phyloP scores from a whole-genome alignment of 2,113 vertebrate species.

The Elephas maximus region DNA sequence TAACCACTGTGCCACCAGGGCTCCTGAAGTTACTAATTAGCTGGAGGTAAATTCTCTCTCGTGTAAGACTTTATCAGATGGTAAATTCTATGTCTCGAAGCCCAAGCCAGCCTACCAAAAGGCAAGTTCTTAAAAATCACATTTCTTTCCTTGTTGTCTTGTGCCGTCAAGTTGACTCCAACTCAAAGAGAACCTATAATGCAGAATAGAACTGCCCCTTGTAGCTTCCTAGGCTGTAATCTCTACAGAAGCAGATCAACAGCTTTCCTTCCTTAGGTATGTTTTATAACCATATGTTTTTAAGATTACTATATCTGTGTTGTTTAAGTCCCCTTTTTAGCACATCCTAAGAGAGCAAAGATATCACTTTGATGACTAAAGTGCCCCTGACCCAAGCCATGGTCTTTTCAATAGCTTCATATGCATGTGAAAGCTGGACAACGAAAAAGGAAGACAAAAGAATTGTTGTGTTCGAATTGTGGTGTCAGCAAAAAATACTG shows the following conservation, averaged over 20 bases:
- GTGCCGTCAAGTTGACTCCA: not conserved
- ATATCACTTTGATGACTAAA: not conserved
- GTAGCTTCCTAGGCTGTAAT: not conserved
- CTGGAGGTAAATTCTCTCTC: slow-evolving; percentile 28
- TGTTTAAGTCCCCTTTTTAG: not conserved
- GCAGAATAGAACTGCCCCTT: not conserved
- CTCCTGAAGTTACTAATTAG: slow-evolving; percentile 9
- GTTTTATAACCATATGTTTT: not conserved
- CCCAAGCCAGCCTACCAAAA: not conserved
- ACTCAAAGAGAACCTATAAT: not conserved
- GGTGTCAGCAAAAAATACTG: not conserved
- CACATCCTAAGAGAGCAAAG: not conserved
- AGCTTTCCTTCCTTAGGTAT: not conserved
- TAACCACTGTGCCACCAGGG: too few relatives aligned
- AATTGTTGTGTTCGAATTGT: too few relatives aligned
- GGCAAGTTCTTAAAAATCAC: not conserved
- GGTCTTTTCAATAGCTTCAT: not conserved
- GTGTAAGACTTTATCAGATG: slow-evolving; percentile 15
- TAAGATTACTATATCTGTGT: not conserved
- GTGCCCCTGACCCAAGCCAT: not conserved
- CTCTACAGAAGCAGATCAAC: not conserved
- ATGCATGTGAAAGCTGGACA: not conserved
- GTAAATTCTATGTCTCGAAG: not conserved
- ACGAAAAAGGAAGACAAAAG: not conserved
- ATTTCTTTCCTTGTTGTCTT: not conserved